Conservation (phyloP, 2,113 vertebrate genomes). For the Antennarius striatus region DNA sequence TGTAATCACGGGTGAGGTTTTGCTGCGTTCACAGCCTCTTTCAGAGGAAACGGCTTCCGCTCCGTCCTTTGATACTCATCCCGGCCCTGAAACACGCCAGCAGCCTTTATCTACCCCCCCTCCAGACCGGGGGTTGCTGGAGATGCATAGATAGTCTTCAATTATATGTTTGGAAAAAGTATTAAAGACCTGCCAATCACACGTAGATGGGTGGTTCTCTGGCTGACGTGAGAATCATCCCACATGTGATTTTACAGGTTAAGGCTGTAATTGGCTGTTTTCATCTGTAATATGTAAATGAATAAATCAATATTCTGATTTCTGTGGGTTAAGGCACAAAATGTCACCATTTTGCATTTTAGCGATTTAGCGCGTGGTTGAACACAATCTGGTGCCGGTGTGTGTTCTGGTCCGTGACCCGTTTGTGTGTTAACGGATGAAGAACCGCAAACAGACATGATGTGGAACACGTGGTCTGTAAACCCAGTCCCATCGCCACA, state of each 20-base stretch:
- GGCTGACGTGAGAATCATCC: background rate
- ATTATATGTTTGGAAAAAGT: conserved; percentile 44
- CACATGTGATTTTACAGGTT: background rate
- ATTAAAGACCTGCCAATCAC: conserved; percentile 26
- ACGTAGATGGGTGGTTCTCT: conserved; percentile 1
- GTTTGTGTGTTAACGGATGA: too few species aligned
- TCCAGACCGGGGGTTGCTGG: conserved; percentile 42
- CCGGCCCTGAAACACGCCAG: conserved; percentile 57
- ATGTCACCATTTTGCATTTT: too few species aligned
- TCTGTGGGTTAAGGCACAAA: too few species aligned
- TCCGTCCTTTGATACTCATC: conserved; percentile 61
- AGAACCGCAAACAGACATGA: too few species aligned
- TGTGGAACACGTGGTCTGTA: too few species aligned
- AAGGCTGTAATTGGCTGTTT: too few species aligned
- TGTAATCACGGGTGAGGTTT: conserved; percentile 59
- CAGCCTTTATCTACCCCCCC: conserved; percentile 62
- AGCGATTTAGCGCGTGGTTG: too few species aligned
- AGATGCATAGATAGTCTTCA: conserved; percentile 62
- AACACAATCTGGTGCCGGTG: too few species aligned
- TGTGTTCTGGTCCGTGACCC: too few species aligned
- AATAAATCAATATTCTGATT: too few species aligned
- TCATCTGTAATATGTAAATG: too few species aligned
- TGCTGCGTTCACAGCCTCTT: conserved; percentile 51
- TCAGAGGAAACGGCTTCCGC: conserved; percentile 34
- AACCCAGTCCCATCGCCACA: too few species aligned